Base-by-base conservation (phyloP, 2,888 invertebrate genomes). In the Abrostola tripartita region DNA sequence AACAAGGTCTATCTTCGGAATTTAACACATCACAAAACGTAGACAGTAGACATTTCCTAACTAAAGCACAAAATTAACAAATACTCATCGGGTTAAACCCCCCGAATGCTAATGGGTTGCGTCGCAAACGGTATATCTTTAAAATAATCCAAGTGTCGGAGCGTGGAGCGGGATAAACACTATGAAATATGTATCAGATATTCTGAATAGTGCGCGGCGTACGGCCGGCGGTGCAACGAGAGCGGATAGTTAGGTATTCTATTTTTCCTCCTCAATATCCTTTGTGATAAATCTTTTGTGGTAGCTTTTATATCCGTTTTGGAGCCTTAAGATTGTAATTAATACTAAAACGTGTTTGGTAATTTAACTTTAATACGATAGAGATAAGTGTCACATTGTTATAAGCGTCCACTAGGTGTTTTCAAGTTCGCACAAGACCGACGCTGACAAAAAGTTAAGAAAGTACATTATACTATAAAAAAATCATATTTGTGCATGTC, bases 181-280 rank as follows among this genome's bases (percentile, higher is more conserved):
- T 82, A 90, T 91, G 88, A 90, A 90, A 91, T 89, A 91, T 91
- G 84, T 86, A 90, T 87, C 82, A 87, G 81, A 81, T 83, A 82
- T 80, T 90, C 85, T 84, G 88, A 88, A 90, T 89, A 86, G 85
- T 83, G 78, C 62, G 50, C 64, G 52, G 59, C 44, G 58, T 24
- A 24, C 49, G n/a, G 68, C 12, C 14, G 41, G 55, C n/a, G 37
- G 58, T 38, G 42, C 61, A 67, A 52, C 14, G 59, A 50, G 54
- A 8, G 53, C 38, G 59, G 6, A 8, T 12, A 35, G 5, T 7
- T 5, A 11, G 49, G 24, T 36, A 55, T 77, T 61, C 42, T 24
- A 63, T 63, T 52, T 54, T 12, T 50, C 47, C 41, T 47, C 53
- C 55, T 52, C 44, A 41, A 40, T 57, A 59, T 50, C 53, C 40